Percentiles rank a stretch among this genome's conserved stretches.
phyloP scores from a whole-genome alignment of 2,888 invertebrate genomes.

The Cyrtodaria siliqua region DNA sequence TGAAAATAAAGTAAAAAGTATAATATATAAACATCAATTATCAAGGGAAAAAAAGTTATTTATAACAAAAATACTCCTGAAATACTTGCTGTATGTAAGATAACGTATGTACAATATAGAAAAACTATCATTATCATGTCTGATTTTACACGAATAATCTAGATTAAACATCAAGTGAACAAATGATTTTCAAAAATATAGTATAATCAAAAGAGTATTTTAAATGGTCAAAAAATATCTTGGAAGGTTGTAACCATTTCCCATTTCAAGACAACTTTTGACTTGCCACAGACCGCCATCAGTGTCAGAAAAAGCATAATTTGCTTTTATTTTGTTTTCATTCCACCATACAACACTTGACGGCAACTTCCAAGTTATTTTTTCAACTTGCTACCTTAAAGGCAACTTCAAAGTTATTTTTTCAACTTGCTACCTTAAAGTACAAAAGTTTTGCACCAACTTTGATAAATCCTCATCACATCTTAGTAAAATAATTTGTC shows the following conservation, averaged over 20 bases:
- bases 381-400: too few species aligned
- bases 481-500: slow-evolving; percentile 34
- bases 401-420: too few species aligned
- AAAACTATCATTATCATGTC: slow-evolving; percentile 12
- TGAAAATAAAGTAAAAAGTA: slow-evolving; percentile 67
- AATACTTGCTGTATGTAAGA: slow-evolving; percentile 61
- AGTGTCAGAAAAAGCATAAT: neutral
- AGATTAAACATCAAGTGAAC: slow-evolving; percentile 39
- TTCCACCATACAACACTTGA: too few species aligned
- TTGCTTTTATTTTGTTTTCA: too few species aligned
- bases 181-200: slow-evolving; percentile 40
- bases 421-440: too few species aligned
- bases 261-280: neutral
- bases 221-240: slow-evolving; percentile 31
- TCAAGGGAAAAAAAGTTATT: slow-evolving; percentile 49
- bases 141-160: slow-evolving; percentile 30
- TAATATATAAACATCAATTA: slow-evolving; percentile 64
- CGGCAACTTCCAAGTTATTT: too few species aligned
- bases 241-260: slow-evolving; percentile 23
- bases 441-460: slow-evolving; percentile 36
- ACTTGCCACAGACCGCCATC: neutral
- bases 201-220: slow-evolving; percentile 44
- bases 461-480: slow-evolving; percentile 37
- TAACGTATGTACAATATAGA: slow-evolving; percentile 61
- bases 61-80: slow-evolving; percentile 66